Conservation (phyloP, 1,140 invertebrate genomes). For the Cotesia typhae region DNA sequence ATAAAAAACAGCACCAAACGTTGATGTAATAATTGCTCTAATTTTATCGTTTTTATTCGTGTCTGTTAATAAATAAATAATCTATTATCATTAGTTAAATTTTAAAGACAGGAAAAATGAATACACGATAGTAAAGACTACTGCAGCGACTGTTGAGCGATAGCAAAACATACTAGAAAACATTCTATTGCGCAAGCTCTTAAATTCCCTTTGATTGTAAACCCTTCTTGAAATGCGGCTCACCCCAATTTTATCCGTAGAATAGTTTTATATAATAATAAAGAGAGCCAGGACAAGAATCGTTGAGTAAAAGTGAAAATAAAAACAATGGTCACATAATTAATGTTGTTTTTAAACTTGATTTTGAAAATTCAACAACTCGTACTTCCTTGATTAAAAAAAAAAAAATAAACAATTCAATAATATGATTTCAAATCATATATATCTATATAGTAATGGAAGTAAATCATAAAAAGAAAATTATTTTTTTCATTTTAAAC, state of each 20-base stretch:
- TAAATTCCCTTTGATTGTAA: constrained; percentile 24
- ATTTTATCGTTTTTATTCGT: neutral
- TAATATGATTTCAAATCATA: too few relatives aligned
- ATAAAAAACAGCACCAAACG: neutral
- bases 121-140: constrained; percentile 11
- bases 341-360: too few relatives aligned
- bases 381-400: too few relatives aligned
- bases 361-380: too few relatives aligned
- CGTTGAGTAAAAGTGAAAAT: neutral
- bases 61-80: neutral
- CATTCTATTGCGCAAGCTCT: constrained; percentile 30
- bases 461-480: too few relatives aligned
- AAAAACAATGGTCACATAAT: neutral
- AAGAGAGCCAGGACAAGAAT: constrained; percentile 9
- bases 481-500: too few relatives aligned
- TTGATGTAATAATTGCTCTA: neutral
- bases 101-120: neutral
- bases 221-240: constrained; percentile 34
- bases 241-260: constrained; percentile 29
- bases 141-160: constrained; percentile 33
- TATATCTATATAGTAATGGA: too few relatives aligned
- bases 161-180: constrained; percentile 15
- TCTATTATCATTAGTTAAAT: neutral
- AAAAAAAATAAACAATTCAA: too few relatives aligned
- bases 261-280: constrained; percentile 20